These are phyloP conservation scores for Prolemur simus DNA, from an alignment of 2,113 vertebrate species.

Conservation along the genomic window DNA sequence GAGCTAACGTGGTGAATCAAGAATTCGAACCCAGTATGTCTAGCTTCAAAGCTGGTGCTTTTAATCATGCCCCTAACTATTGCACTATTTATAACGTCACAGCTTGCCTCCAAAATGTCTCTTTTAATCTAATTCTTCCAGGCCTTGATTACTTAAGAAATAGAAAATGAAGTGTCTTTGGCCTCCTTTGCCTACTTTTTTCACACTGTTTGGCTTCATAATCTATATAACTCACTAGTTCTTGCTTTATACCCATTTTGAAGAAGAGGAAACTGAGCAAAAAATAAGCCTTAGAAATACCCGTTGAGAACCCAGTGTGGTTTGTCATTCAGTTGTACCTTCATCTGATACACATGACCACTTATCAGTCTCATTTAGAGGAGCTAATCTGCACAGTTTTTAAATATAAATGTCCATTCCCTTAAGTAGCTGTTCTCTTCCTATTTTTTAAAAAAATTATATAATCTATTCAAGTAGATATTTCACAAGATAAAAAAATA, in stretches of 20 bases:
- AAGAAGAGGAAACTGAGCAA: not conserved
- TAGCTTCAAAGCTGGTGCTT: not conserved
- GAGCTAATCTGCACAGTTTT: slow-evolving; percentile 1
- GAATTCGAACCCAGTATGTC: not conserved
- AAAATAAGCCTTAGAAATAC: not conserved
- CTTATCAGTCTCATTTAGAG: not conserved
- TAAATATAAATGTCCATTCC: not conserved
- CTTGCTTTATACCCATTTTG: not conserved
- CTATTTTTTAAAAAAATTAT: not conserved
- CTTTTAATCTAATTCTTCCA: not conserved
- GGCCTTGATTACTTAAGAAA: not conserved
- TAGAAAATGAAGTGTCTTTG: not conserved
- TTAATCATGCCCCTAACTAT: not conserved
- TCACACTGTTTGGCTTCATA: not conserved
- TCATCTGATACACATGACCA: not conserved
- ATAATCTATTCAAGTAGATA: not conserved
- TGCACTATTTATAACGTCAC: not conserved
- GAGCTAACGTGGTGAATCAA: not conserved
- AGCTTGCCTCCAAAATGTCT: not conserved
- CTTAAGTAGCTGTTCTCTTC: not conserved
- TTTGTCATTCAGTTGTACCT: not conserved
- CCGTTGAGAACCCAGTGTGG: not conserved
- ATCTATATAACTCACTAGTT: not conserved
- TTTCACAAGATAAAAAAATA: not conserved
- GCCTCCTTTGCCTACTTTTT: not conserved